These are phyloP conservation scores for Rhimphoctona megacephalus DNA, from an alignment of 2,888 invertebrate genomes.

Conservation along the genomic window DNA sequence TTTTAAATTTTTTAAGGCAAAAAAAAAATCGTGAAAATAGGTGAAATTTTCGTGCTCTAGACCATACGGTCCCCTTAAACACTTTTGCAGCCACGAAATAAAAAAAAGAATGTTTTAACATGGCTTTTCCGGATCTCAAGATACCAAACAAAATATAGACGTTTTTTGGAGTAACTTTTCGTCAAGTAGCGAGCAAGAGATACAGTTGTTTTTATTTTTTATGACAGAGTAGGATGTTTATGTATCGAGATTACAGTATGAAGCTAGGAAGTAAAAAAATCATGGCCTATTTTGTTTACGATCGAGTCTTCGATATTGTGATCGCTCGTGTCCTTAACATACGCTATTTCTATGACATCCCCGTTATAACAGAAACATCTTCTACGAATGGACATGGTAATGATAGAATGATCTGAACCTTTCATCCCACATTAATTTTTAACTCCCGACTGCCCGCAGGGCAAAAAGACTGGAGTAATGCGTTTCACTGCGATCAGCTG, in stretches of 20 bases:
- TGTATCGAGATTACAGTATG: not conserved
- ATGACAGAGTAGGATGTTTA: not conserved
- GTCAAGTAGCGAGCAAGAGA: not conserved
- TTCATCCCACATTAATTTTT: not conserved
- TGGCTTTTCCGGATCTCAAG: not conserved
- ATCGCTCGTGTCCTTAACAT: not conserved
- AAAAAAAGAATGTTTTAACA: not conserved
- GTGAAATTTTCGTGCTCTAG: no score
- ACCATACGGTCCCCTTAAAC: no score
- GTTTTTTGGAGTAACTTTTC: not conserved
- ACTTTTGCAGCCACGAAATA: not conserved
- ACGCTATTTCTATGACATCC: not conserved
- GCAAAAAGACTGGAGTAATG: no score
- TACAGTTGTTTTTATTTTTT: not conserved
- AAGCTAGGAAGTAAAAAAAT: not conserved
- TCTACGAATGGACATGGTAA: not conserved
- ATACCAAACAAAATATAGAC: not conserved
- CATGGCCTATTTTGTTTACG: not conserved
- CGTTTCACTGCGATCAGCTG: no score
- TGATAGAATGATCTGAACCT: not conserved
- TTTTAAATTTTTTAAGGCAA: no score
- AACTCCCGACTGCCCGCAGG: no score
- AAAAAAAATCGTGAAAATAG: no score
- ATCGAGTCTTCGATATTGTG: not conserved
- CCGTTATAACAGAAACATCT: not conserved